Base-by-base conservation (phyloP, 2,888 invertebrate genomes). In the Chrysomela aeneicollis region DNA sequence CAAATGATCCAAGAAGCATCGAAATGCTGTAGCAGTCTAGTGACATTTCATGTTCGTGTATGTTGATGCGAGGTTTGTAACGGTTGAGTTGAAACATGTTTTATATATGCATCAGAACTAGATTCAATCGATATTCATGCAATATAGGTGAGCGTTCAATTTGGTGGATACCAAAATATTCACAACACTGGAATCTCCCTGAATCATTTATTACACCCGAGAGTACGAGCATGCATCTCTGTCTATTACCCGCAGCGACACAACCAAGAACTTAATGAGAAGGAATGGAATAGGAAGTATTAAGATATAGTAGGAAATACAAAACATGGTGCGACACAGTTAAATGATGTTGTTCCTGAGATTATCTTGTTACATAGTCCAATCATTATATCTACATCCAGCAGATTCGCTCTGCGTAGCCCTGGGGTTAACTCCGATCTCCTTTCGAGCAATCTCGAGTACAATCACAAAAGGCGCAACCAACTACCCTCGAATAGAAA, bases 281-380 rank as follows among this genome's bases (percentile, higher is more conserved):
- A 78, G 76, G 76, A 79, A 80, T 78, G 76, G 74, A 76, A 74
- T 73, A 64, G 77, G 75, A 77, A 76, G 76, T 78, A 79, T 79
- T 79, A 78, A 78, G 77, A 79, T 78, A 78, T 77, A 78, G 71
- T 74, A 74, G 77, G 75, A 76, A 76, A 78, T 77, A 78, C 73
- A 72, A 71, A 77, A 75, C 74, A 73, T 59, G 69, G 69, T 72
- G 73, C 72, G 74, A 77, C 77, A 35, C 42, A 42, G 42, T 42
- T 42, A 15, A 42, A 42, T 42, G n/a, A 42, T 15, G n/a, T 2
- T 42, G 42, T n/a, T 35, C 35, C 10, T 15, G 42, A 42, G 42
- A 42, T 42, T 15, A 15, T 42, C 15, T 2, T 10, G 35, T 35
- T 12, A 12, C 35, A 12, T 2, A 12, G 12, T 35, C 35, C 12